Evolutionary conservation across 2,888 invertebrate genomes (phyloP), one percentile per base, ranked within the genome.

Genomic region (Schizotus pectinicornis): DNA sequence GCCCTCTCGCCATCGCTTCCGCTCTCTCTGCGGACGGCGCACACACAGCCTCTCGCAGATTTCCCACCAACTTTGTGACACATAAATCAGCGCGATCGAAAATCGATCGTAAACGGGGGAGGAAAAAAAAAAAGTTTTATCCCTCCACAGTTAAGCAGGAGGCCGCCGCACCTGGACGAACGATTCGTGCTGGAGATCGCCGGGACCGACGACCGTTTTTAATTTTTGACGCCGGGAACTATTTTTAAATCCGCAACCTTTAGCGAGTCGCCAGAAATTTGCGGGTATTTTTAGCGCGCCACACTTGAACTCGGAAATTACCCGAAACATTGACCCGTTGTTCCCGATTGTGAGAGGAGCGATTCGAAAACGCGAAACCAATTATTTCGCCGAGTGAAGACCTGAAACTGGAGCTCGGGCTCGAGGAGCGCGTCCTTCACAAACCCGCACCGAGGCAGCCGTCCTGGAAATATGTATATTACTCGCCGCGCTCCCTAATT

Each of bases 1-100:
- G 41, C 31, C 41, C 33, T 22, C 49, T 42, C 52, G 51, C 60
- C 60, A 56, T 45, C 60, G 60, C 52, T 56, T 56, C 60, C 60
- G 56, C 56, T 51, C 51, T 55, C 51, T 34, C 22, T 22, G 5
- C 22, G 22, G 22, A 22, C 22, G 22, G 22, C 32, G 33, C 45
- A 31, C 33, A 42, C 50, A 50, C 56, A 60, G 49, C 49, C 56
- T 60, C 55, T 56, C 56, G 49, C 56, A 56, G 53, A 60, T 60
- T 60, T 60, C 60, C 56, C 56, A 60, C 52, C 60, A 60, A 52
- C 56, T 60, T 60, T 49, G 56, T 60, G 60, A 60, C 60, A 60
- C 60, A 60, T 55, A 59, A 59, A 59, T 59, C 59, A 59, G 31
- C 41, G 46, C 54, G 58, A 49, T 58, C 53, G 57, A 58, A 58